phyloP scores from a whole-genome alignment of 2,888 invertebrate species.

The Branchipolynoe longqiensis region DNA sequence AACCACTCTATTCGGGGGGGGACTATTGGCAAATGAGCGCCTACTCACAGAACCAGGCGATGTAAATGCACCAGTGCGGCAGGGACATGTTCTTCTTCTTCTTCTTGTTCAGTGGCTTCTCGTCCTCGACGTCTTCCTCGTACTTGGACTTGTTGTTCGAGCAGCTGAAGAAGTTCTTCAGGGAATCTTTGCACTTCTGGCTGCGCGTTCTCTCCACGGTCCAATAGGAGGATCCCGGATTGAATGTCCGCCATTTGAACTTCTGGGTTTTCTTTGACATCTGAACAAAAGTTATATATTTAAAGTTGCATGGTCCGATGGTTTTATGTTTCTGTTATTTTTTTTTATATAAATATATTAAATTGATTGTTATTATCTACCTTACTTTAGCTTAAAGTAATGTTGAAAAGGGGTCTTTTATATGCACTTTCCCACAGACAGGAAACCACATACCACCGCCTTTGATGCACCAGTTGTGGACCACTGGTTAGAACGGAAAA shows the following conservation, averaged over 20 bases:
- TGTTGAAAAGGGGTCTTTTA: too few relatives aligned
- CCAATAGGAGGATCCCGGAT: slow-evolving; percentile 66
- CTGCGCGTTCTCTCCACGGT: slow-evolving; percentile 66
- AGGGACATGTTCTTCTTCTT: slow-evolving; percentile 79
- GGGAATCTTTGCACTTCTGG: slow-evolving; percentile 76
- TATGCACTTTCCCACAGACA: too few relatives aligned
- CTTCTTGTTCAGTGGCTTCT: slow-evolving; percentile 71
- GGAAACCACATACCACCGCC: too few relatives aligned
- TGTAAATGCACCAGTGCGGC: slow-evolving; percentile 80
- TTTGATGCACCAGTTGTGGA: too few relatives aligned
- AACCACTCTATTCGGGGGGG: too few relatives aligned
- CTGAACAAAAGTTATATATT: background rate
- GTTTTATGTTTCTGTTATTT: too few relatives aligned
- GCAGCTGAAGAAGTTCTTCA: slow-evolving; percentile 73
- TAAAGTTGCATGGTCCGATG: too few relatives aligned
- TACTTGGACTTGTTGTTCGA: slow-evolving; percentile 71
- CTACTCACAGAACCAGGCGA: slow-evolving; percentile 80
- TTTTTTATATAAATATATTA: too few relatives aligned
- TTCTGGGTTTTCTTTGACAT: slow-evolving; percentile 74
- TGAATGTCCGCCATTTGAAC: slow-evolving; percentile 77
- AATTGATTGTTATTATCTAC: too few relatives aligned
- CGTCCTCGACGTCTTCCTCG: slow-evolving; percentile 65
- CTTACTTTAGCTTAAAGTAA: too few relatives aligned
- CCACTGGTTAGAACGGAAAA: too few relatives aligned
- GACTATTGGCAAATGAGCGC: too few relatives aligned